Conservation (phyloP, 2,113 vertebrate species). For the Gymnobelideus leadbeateri region DNA sequence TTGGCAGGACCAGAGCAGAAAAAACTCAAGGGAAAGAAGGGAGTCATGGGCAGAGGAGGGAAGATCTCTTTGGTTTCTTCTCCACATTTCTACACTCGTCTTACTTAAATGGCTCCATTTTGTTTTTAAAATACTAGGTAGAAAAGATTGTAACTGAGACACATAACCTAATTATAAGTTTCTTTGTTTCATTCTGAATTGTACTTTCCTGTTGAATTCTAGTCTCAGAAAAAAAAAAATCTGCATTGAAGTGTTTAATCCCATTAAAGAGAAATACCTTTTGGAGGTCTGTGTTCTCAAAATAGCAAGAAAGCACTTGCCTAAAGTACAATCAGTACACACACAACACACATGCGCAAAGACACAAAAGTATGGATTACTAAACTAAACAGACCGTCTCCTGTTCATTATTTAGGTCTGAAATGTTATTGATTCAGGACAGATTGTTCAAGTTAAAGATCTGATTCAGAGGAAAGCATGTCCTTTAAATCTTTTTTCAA, state of each 20-base stretch:
- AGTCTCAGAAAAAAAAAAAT: constrained; percentile 64
- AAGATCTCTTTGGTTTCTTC: neutral
- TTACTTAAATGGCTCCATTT: constrained; percentile 71
- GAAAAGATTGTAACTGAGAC: constrained; percentile 59
- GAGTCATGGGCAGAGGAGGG: neutral
- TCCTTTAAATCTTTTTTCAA: constrained; percentile 31
- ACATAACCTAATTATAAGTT: constrained; percentile 75
- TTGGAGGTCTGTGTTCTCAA: constrained; percentile 43
- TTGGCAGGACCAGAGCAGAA: neutral
- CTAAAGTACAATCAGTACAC: constrained; percentile 44
- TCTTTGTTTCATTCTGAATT: constrained; percentile 75
- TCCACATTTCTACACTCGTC: neutral
- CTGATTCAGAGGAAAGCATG: neutral
- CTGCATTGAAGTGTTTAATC: constrained; percentile 12
- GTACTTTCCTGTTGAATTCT: constrained; percentile 68
- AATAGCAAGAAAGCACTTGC: constrained; percentile 34
- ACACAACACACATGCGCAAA: constrained; percentile 15
- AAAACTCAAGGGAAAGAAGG: neutral
- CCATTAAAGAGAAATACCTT: constrained; percentile 47
- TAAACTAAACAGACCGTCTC: constrained; percentile 27
- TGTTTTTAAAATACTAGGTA: constrained; percentile 72
- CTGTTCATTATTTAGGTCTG: constrained; percentile 44
- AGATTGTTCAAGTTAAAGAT: constrained; percentile 31
- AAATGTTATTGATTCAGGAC: constrained; percentile 17
- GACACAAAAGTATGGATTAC: constrained; percentile 12